phyloP scores from a whole-genome alignment of 2,797 vertebrate genomes.

The Taenioides sp. region DNA sequence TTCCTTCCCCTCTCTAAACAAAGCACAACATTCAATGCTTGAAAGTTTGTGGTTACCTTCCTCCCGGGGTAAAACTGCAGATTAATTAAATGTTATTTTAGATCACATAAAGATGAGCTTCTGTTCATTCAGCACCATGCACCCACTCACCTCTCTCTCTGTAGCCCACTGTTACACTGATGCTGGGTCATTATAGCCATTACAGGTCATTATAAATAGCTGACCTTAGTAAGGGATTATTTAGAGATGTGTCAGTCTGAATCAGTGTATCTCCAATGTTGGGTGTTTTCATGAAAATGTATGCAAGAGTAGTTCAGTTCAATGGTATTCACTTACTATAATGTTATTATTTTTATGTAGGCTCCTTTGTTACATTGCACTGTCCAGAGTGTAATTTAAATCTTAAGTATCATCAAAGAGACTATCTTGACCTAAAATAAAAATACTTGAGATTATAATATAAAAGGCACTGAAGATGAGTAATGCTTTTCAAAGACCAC shows the following conservation, averaged over 20 bases:
- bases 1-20: conserved; percentile 60
- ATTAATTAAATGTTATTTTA: conserved; percentile 8
- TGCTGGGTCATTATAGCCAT: conserved; percentile 36
- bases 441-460: too few relatives aligned
- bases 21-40: conserved; percentile 31
- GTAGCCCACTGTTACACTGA: conserved; percentile 22
- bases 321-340: too few relatives aligned
- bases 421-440: not conserved
- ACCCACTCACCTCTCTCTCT: conserved; percentile 11
- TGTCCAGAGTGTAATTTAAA: not conserved
- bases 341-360: too few relatives aligned
- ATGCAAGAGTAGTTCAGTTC: not conserved
- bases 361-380: too few relatives aligned
- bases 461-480: not conserved
- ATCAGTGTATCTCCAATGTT: conserved; percentile 2
- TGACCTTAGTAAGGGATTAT: conserved; percentile 35
- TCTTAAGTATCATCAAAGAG: not conserved
- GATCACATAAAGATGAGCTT: conserved; percentile 1
- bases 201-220: conserved; percentile 49
- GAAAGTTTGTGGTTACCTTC: conserved; percentile 18
- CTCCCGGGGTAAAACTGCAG: conserved; percentile 9
- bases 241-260: conserved; percentile 19
- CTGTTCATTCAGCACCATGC: not conserved
- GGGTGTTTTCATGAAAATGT: conserved; percentile 13
- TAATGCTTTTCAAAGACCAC: not conserved